Evolutionary conservation across 1,140 invertebrate genomes (phyloP).

Genomic region (Trichogramma pretiosum): DNA sequence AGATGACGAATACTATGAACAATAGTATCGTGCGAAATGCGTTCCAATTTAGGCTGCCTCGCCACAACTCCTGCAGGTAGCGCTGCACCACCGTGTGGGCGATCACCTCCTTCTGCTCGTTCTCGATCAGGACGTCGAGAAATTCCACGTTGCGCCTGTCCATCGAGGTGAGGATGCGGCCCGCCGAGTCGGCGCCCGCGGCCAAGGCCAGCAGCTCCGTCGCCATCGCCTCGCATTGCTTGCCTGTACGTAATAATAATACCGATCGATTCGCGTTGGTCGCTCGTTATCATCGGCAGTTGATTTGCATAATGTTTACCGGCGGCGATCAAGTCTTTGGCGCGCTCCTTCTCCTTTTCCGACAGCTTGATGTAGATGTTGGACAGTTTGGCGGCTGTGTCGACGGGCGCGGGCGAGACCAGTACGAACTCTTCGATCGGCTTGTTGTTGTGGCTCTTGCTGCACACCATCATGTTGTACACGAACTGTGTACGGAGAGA

Average conservation of each 20-base stretch:
- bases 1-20: constrained; percentile 83
- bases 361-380: constrained; percentile 83
- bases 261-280: too few relatives aligned
- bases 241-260: constrained; percentile 37
- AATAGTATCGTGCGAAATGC: constrained; percentile 89
- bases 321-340: constrained; percentile 89
- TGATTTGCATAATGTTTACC: constrained; percentile 42
- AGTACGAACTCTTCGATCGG: constrained; percentile 95
- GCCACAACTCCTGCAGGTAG: constrained; percentile 91
- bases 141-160: constrained; percentile 89
- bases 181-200: constrained; percentile 86
- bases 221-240: constrained; percentile 94
- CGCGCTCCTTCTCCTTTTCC: constrained; percentile 93
- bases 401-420: constrained; percentile 92
- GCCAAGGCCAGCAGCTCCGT: constrained; percentile 90
- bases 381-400: constrained; percentile 95
- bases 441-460: constrained; percentile 91
- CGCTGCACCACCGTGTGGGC: constrained; percentile 82
- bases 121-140: constrained; percentile 95
- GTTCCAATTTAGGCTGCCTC: constrained; percentile 90
- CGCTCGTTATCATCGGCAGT: neutral
- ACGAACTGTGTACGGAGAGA: constrained; percentile 63
- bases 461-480: constrained; percentile 97
- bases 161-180: constrained; percentile 80
- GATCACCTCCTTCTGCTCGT: constrained; percentile 96